Percentiles rank a stretch among this genome's conserved stretches.
Evolutionary conservation across 1,140 invertebrate genomes (phyloP).

Genomic region (Dolichoris vasculosae): DNA sequence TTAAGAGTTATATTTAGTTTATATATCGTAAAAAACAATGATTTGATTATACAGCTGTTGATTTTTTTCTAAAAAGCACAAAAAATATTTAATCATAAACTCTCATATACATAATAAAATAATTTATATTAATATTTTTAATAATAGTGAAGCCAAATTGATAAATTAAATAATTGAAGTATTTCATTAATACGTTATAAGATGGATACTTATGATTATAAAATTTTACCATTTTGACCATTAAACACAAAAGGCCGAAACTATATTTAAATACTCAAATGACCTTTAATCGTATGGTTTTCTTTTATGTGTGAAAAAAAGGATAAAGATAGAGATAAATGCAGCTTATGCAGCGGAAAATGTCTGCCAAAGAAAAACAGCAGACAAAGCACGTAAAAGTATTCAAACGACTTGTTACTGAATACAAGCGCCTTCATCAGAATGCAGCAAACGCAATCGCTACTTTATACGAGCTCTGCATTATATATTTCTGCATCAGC

Average conservation of each 20-base stretch:
- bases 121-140: no score
- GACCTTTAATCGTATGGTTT: neutral
- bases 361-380: neutral
- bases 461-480: neutral
- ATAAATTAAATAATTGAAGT: neutral
- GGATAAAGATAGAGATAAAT: neutral
- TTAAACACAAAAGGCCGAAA: neutral
- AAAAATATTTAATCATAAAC: no score
- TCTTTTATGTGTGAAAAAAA: neutral
- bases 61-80: no score
- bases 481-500: conserved; percentile 6
- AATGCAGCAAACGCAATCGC: neutral
- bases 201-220: neutral
- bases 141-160: neutral
- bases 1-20: no score
- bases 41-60: no score
- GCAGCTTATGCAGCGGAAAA: neutral
- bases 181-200: neutral
- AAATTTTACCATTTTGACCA: conserved; percentile 2
- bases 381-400: conserved; percentile 9
- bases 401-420: neutral
- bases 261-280: neutral
- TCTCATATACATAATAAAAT: no score
- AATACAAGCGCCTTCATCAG: neutral
- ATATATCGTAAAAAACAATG: no score